Evolutionary conservation across 2,888 invertebrate genomes (phyloP).

Genomic region (Parnassius orleans): DNA sequence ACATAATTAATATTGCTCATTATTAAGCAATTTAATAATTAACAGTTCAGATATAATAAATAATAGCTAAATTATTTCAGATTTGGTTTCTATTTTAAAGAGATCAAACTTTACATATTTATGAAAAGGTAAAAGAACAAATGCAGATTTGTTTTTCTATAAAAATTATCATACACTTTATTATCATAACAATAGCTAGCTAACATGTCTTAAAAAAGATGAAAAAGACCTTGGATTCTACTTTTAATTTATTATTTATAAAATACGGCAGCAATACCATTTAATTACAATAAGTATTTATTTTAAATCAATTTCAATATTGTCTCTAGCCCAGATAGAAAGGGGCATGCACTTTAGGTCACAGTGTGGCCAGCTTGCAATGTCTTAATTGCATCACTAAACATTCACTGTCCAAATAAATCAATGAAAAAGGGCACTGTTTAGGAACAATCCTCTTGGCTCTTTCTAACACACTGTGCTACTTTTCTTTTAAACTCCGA

Average conservation of each 20-base stretch:
- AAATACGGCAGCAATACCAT: conserved; percentile 78
- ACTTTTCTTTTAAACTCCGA: conserved; percentile 98
- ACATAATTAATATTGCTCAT: conserved; percentile 37
- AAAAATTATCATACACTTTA: conserved; percentile 76
- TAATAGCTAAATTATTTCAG: conserved; percentile 54
- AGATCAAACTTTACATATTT: conserved; percentile 62
- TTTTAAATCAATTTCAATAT: conserved; percentile 79
- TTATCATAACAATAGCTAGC: conserved; percentile 76
- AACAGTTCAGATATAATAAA: conserved; percentile 49
- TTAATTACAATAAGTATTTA: conserved; percentile 78
- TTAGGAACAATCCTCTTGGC: conserved; percentile 98
- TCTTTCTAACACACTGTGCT: conserved; percentile 98
- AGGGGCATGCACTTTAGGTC: conserved; percentile 46
- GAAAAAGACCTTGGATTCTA: conserved; percentile 77
- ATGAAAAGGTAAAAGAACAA: conserved; percentile 56
- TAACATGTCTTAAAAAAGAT: conserved; percentile 79
- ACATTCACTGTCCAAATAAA: conserved; percentile 76
- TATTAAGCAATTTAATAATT: conserved; percentile 39
- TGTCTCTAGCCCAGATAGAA: conserved; percentile 70
- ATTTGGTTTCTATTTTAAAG: conserved; percentile 71
- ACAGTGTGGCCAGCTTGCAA: conserved; percentile 54
- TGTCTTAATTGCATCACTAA: conserved; percentile 65
- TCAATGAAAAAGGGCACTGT: conserved; percentile 78
- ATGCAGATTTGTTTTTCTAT: conserved; percentile 76
- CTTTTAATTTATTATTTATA: conserved; percentile 72